Percentiles rank a stretch among this genome's conserved stretches.
These are phyloP conservation scores for Pseudopodoces humilis DNA, from an alignment of 2,113 vertebrate genomes.

Conservation along the genomic window DNA sequence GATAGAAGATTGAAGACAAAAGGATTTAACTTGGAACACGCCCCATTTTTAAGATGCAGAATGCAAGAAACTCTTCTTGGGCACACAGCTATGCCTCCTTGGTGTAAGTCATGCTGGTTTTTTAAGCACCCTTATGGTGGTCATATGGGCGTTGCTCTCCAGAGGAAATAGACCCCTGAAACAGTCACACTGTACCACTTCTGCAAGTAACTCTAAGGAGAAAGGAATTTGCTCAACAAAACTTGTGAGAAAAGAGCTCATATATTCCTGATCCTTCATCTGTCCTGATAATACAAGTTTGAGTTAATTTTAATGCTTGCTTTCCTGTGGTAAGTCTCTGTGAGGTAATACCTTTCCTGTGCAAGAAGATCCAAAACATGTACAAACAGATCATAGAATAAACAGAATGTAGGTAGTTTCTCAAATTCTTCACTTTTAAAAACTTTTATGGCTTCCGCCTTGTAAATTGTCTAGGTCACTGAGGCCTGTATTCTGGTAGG, in stretches of 20 bases:
- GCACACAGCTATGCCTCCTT: neutral
- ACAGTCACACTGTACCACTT: neutral
- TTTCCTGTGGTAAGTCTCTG: neutral
- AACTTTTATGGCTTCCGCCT: neutral
- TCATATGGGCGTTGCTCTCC: neutral
- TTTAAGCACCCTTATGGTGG: neutral
- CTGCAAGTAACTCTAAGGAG: neutral
- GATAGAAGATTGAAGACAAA: neutral
- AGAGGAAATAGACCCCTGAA: neutral
- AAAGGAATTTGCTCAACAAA: neutral
- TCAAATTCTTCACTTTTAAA: neutral
- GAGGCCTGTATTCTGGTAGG: neutral
- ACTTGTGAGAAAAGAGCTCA: neutral
- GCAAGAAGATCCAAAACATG: neutral
- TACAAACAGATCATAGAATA: neutral
- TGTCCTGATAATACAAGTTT: neutral
- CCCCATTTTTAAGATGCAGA: neutral
- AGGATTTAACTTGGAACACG: neutral
- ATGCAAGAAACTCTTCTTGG: neutral
- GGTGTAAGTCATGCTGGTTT: neutral
- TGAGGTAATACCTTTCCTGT: neutral
- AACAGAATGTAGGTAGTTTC: constrained; percentile 1
- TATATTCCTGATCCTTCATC: neutral
- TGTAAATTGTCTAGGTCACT: neutral
- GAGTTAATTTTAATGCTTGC: neutral